Conservation (phyloP, 2,113 vertebrate species). For the Limanda limanda region DNA sequence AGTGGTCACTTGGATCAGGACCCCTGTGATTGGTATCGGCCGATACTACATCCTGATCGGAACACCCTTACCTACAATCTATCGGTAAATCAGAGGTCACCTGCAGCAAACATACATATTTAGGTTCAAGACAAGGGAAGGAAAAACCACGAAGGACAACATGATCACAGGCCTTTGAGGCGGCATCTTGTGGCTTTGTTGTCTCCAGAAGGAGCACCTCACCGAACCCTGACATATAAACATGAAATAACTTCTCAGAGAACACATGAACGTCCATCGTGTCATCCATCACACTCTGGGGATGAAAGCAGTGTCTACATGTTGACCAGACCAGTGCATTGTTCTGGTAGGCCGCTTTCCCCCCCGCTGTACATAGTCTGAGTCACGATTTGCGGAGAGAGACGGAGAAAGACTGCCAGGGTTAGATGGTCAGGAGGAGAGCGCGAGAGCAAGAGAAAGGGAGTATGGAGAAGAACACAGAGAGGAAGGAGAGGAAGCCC, state of each 20-base stretch:
- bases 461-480: constrained; percentile 31
- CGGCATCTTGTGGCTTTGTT: background rate
- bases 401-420: constrained; percentile 11
- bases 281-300: constrained; percentile 67
- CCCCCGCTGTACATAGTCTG: constrained; percentile 2
- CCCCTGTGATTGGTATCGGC: no score
- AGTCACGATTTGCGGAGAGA: constrained; percentile 36
- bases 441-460: constrained; percentile 19
- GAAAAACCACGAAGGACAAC: background rate
- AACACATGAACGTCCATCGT: constrained; percentile 34
- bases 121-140: background rate
- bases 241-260: constrained; percentile 16
- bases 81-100: background rate
- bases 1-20: no score
- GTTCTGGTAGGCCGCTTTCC: constrained; percentile 49
- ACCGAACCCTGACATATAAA: constrained; percentile 4
- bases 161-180: background rate
- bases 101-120: background rate
- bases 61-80: background rate
- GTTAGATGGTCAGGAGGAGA: constrained; percentile 25
- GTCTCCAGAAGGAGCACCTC: background rate
- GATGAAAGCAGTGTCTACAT: constrained; percentile 32
- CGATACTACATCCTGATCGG: no score
- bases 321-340: constrained; percentile 41
- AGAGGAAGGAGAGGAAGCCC: constrained; percentile 68